These are phyloP conservation scores for Silurus lanzhouensis DNA, from an alignment of 2,797 vertebrate genomes.

Conservation along the genomic window DNA sequence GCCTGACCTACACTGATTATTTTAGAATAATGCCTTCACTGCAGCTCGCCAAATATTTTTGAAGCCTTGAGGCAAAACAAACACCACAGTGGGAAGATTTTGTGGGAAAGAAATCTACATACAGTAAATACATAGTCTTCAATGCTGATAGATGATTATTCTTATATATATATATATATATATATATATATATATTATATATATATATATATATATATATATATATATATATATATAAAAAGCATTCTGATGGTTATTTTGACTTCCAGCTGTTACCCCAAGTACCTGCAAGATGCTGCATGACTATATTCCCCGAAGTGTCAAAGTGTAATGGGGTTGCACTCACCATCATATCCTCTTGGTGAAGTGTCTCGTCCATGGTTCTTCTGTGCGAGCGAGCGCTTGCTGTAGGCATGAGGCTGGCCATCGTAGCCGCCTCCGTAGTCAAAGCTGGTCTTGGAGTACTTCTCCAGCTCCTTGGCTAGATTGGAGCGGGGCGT, in stretches of 20 bases:
- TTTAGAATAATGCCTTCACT: slow-evolving; percentile 29
- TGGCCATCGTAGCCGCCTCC: slow-evolving; percentile 83
- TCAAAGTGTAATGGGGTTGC: not conserved
- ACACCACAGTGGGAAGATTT: not conserved
- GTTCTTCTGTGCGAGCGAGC: slow-evolving; percentile 85
- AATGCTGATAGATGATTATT: not conserved
- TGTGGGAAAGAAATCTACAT: not conserved
- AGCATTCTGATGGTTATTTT: not conserved
- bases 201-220: not conserved
- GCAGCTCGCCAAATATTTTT: slow-evolving; percentile 14
- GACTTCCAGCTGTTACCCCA: slow-evolving; percentile 23
- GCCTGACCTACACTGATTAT: slow-evolving; percentile 24
- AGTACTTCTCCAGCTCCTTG: slow-evolving; percentile 98
- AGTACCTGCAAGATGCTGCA: not conserved
- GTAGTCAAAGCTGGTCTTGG: slow-evolving; percentile 97
- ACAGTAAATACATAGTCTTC: not conserved
- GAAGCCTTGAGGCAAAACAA: slow-evolving; percentile 25
- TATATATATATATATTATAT: not conserved
- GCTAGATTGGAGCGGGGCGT: slow-evolving; percentile 98
- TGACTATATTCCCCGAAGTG: not conserved
- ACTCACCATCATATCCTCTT: slow-evolving; percentile 92
- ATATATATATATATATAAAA: not conserved
- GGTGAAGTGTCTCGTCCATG: slow-evolving; percentile 92
- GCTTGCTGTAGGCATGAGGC: slow-evolving; percentile 86
- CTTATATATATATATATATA: not conserved